These are phyloP conservation scores for Diarsia rubi DNA, from an alignment of 2,888 invertebrate species.

Conservation along the genomic window DNA sequence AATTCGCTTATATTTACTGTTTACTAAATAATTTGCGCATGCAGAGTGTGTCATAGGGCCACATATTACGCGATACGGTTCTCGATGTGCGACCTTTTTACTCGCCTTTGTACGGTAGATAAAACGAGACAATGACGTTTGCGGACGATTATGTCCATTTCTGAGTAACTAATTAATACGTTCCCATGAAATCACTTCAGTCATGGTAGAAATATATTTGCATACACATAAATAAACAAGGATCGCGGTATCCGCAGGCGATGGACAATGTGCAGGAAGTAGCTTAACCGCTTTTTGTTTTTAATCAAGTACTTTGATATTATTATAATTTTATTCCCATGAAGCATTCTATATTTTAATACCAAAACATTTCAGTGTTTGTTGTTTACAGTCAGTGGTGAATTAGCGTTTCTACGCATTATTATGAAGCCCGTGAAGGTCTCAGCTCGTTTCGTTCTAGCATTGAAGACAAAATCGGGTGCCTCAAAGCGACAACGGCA, in stretches of 20 bases:
- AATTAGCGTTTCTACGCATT: constrained; percentile 42
- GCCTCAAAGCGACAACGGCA: constrained; percentile 69
- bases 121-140: constrained; percentile 59
- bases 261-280: constrained; percentile 61
- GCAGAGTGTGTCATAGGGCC: constrained; percentile 48
- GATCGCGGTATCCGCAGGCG: constrained; percentile 53
- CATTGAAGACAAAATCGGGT: constrained; percentile 66
- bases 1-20: constrained; percentile 22
- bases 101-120: constrained; percentile 48
- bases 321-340: constrained; percentile 53
- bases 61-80: constrained; percentile 51
- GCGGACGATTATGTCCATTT: constrained; percentile 48
- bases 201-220: constrained; percentile 53
- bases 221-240: constrained; percentile 57
- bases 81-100: constrained; percentile 56
- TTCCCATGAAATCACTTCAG: constrained; percentile 60
- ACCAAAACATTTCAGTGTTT: constrained; percentile 28
- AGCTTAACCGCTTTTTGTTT: constrained; percentile 52
- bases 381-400: constrained; percentile 44
- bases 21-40: constrained; percentile 40
- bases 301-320: constrained; percentile 50
- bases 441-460: constrained; percentile 40
- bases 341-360: constrained; percentile 32
- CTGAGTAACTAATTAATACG: constrained; percentile 56
- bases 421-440: constrained; percentile 43